A percentile compares a stretch with the other conserved stretches of the same genome.
phyloP scores from a whole-genome alignment of 2,113 vertebrate genomes.

The Apteryx mantelli region DNA sequence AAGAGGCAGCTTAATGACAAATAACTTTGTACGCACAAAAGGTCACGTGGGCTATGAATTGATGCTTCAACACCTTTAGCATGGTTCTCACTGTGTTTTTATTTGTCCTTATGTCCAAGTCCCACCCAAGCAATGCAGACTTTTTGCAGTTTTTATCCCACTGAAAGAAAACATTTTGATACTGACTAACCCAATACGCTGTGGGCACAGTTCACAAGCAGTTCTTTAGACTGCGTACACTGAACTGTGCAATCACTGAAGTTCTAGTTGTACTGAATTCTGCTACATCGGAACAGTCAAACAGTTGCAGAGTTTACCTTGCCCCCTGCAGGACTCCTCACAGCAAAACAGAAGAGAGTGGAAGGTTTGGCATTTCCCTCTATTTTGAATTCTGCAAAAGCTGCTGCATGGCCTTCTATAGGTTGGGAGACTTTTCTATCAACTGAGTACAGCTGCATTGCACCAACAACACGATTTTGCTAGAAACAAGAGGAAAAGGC shows the following conservation, averaged over 20 bases:
- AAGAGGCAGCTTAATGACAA: background rate
- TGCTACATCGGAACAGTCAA: background rate
- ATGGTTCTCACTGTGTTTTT: background rate
- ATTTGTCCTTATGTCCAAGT: background rate
- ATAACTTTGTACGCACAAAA: background rate
- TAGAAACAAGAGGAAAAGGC: constrained; percentile 44
- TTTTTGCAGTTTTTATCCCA: background rate
- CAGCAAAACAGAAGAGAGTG: constrained; percentile 93
- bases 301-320: constrained; percentile 80
- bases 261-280: background rate
- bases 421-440: constrained; percentile 94
- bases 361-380: constrained; percentile 88
- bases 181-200: background rate
- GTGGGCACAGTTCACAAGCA: background rate
- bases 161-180: background rate
- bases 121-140: background rate
- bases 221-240: background rate
- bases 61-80: background rate
- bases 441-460: constrained; percentile 94
- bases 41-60: rapidly evolving
- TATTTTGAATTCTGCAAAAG: constrained; percentile 91
- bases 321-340: constrained; percentile 88
- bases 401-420: constrained; percentile 92
- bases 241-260: background rate
- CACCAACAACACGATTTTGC: constrained; percentile 94